Evolutionary conservation across 2,888 invertebrate genomes (phyloP), one percentile per base, ranked within the genome.

Genomic region (Hermaeophaga mercurialis): DNA sequence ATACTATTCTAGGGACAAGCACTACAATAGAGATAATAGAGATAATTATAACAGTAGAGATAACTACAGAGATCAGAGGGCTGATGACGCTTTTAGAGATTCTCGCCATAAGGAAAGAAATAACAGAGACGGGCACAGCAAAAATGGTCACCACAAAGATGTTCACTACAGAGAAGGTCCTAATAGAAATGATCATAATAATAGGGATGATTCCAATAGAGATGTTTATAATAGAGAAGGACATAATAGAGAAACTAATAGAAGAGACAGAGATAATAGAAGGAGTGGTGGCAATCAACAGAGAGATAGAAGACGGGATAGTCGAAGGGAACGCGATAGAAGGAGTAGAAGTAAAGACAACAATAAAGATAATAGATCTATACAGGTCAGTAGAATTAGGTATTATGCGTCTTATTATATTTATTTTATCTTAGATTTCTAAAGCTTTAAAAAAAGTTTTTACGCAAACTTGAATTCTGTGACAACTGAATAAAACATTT

Each of bases 261-360:
- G 17, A n/a, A 3, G 53, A 39, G 45, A 59, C 31, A 48, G 54
- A 15, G 48, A 63, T 33, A 8, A 41, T 7, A 38, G 38, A 48
- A 26, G 48, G 26, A 38, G 48, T 12, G 47, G 47, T 15, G 48
- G 31, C 11, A 33, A 52, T 39, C 22, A 39, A 39, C 22, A 31
- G 8, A 48, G 54, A 18, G 46, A 58, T 8, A 54, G 57, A 34
- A 44, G 46, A 39, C 48, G 49, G 18, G 57, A 58, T 14, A 50
- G 46, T 22, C 53, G 55, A 31, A 56, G 58, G 45, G 62, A 62
- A 6, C 54, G 59, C 9, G 65, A 64, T 8, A 65, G 18, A 41
- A 60, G 64, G 28, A 66, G 64, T 45, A 58, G 59, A 15, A 66
- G 63, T 46, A 61, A 63, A 34, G 66, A 66, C 12, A 36, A 8